Evolutionary conservation across 1,140 invertebrate genomes (phyloP).

Genomic region (Drosophila teissieri): DNA sequence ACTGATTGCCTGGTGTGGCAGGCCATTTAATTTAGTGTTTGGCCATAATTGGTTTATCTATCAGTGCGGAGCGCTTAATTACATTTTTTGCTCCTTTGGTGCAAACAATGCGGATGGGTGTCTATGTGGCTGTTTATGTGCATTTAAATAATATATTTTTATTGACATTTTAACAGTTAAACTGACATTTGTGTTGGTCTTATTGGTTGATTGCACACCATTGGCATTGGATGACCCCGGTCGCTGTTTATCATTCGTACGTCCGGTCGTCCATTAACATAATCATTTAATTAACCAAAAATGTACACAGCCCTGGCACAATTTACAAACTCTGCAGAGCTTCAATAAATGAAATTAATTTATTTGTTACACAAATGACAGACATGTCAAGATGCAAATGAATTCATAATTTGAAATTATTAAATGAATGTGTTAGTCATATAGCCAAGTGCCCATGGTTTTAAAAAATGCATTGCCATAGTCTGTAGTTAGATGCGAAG

Average conservation of each 20-base stretch:
- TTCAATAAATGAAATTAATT: conserved; percentile 63
- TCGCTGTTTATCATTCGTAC: conserved; percentile 67
- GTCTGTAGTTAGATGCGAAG: conserved; percentile 37
- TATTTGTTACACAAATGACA: conserved; percentile 79
- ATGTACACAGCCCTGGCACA: conserved; percentile 51
- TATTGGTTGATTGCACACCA: conserved; percentile 72
- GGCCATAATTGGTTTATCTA: conserved; percentile 79
- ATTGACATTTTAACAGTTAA: conserved; percentile 80
- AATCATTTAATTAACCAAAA: conserved; percentile 83
- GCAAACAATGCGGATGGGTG: conserved; percentile 42
- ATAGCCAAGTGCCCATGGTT: conserved; percentile 44
- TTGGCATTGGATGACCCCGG: conserved; percentile 29
- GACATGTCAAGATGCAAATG: conserved; percentile 80
- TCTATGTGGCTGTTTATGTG: conserved; percentile 21
- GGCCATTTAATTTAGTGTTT: conserved; percentile 74
- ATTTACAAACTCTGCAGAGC: conserved; percentile 57
- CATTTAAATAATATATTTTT: conserved; percentile 78
- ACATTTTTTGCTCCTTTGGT: conserved; percentile 50
- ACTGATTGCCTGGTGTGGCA: conserved; percentile 66
- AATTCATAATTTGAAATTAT: conserved; percentile 72
- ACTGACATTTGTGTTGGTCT: conserved; percentile 79
- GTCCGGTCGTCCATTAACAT: conserved; percentile 82
- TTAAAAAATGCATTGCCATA: conserved; percentile 56
- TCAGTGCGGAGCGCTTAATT: conserved; percentile 70
- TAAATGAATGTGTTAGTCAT: conserved; percentile 53